phyloP scores from a whole-genome alignment of 2,888 invertebrate species.

The Philereme vetulata region DNA sequence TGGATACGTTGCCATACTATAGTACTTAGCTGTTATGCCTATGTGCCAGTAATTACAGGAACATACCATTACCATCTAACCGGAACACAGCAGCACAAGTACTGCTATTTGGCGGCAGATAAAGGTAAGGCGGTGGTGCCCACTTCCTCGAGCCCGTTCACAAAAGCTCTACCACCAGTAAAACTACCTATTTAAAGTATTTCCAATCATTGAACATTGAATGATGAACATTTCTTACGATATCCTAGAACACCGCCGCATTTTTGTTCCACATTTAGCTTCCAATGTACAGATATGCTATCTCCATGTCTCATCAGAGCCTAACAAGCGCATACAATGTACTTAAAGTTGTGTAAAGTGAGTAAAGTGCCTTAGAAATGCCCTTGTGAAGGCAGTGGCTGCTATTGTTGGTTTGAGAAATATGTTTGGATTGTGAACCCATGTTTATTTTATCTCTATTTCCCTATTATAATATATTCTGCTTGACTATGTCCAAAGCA shows the following conservation, averaged over 20 bases:
- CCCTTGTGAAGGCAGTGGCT: constrained; percentile 35
- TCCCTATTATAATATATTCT: constrained; percentile 6
- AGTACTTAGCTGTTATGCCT: too few species aligned
- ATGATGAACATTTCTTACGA: constrained; percentile 15
- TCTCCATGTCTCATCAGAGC: constrained; percentile 35
- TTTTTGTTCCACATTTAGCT: constrained; percentile 34
- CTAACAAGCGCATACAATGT: constrained; percentile 38
- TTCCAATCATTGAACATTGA: neutral
- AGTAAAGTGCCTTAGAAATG: constrained; percentile 34
- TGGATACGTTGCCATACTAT: too few species aligned
- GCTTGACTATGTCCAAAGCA: neutral
- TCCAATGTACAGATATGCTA: constrained; percentile 33
- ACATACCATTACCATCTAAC: too few species aligned
- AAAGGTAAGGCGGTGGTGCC: too few species aligned
- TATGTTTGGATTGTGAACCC: constrained; percentile 22
- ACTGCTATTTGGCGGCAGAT: too few species aligned
- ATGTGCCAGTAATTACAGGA: too few species aligned
- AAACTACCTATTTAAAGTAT: too few species aligned
- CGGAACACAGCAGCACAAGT: too few species aligned
- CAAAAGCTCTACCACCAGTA: too few species aligned
- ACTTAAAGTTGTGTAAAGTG: constrained; percentile 34
- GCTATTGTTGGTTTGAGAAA: constrained; percentile 41
- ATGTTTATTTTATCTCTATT: constrained; percentile 16
- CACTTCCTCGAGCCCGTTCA: too few species aligned
- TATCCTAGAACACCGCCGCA: constrained; percentile 21